Evolutionary conservation across 2,797 vertebrate genomes (phyloP), one percentile per base, ranked within the genome.

Genomic region (Nyctibius grandis): DNA sequence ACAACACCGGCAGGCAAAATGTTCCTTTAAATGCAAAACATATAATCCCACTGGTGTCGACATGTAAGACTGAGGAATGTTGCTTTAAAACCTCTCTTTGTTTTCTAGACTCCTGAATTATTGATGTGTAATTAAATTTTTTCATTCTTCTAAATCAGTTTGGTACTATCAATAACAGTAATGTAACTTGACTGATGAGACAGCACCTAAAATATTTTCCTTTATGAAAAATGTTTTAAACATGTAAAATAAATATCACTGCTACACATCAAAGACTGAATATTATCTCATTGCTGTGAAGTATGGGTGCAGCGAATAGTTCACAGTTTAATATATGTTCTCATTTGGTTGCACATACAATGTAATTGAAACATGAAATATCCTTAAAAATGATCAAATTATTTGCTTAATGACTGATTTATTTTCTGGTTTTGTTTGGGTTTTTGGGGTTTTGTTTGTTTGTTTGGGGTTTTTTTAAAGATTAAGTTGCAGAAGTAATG

Each of bases 21-120:
- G 72, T 76, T 92, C 81, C 67, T 85, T 76, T 42, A 81, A 84
- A 44, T 51, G 63, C 44, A 91, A 91, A 72, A 92, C 80, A 82
- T 12, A 42, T 15, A 90, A 82, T 93, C 77, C 74, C 80, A 69
- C 70, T 70, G 92, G 60, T 87, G 36, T 79, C 74, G 63, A 61
- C 65, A 85, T 2, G 3, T 19, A 65, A 76, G 15, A 76, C 21
- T n/a, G 51, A 76, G 47, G 25, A 91, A 84, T 47, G 36, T 65
- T 91, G 38, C 56, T 36, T 59, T 59, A 59, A 94, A 96, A 73
- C 25, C 6, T 51, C 64, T 26, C 42, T 75, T 53, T 85, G 31
- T 51, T 85, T 88, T 83, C 38, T 70, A 5, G 13, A 77, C 45
- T 91, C 11, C 22, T 38, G 31, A 91, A 54, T 70, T 85, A 84